Conservation (phyloP, 2,113 vertebrate species). For the Stegastes partitus region DNA sequence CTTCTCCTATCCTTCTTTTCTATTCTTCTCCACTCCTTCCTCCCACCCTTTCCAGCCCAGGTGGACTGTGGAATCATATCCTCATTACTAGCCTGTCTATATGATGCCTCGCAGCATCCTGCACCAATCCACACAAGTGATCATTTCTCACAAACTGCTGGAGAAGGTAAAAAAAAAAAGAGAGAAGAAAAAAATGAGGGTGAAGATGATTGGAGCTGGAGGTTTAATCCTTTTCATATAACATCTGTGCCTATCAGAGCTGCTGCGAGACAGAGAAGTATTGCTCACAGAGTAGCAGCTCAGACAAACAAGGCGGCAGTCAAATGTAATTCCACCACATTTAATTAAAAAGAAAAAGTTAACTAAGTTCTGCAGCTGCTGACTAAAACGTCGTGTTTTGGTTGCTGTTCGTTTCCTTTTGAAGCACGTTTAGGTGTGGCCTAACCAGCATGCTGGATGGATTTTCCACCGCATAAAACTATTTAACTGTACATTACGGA, state of each 20-base stretch:
- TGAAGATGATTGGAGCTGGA: slow-evolving; percentile 1
- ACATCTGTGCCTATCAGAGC: slow-evolving; percentile 41
- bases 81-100: slow-evolving; percentile 37
- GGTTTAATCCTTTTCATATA: slow-evolving; percentile 25
- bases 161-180: too few species aligned
- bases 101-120: slow-evolving; percentile 22
- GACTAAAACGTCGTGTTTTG: neutral
- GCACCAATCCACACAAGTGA: slow-evolving; percentile 41
- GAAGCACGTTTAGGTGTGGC: neutral
- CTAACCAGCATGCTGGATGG: neutral
- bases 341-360: neutral
- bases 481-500: neutral
- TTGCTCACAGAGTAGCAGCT: neutral
- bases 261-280: slow-evolving; percentile 2
- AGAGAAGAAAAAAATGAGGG: neutral
- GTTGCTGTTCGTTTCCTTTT: neutral
- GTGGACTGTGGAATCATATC: slow-evolving; percentile 36
- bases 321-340: neutral
- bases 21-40: neutral
- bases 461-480: neutral
- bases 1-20: neutral
- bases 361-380: neutral
- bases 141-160: slow-evolving; percentile 37
- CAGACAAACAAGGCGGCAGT: neutral
- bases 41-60: slow-evolving; percentile 1